Evolutionary conservation across 2,888 invertebrate genomes (phyloP).

Genomic region (Dione juno): DNA sequence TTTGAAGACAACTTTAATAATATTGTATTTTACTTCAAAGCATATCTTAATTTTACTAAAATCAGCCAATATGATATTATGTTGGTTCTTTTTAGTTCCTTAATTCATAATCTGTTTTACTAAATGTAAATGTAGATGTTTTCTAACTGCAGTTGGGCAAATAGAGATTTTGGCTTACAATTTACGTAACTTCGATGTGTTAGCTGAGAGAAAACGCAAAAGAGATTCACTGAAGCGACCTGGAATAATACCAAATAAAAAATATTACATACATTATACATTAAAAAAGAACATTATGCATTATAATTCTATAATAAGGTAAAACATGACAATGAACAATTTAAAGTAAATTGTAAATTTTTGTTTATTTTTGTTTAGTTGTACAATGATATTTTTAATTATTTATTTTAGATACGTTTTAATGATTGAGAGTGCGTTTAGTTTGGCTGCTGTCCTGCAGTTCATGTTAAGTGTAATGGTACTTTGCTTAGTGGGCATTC

Average conservation of each 20-base stretch:
- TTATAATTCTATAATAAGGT: constrained; percentile 76
- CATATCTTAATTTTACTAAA: no score
- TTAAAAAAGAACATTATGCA: constrained; percentile 73
- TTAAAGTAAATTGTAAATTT: no score
- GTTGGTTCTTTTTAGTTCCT: no score
- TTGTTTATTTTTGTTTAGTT: no score
- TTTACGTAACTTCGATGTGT: constrained; percentile 67
- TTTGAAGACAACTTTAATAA: no score
- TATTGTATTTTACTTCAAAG: no score
- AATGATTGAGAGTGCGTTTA: constrained; percentile 78
- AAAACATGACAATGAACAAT: no score
- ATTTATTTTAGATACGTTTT: constrained; percentile 74
- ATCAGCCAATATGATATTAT: no score
- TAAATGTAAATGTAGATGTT: neutral
- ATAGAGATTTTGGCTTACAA: constrained; percentile 77
- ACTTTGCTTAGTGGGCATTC: constrained; percentile 75
- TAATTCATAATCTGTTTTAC: no score
- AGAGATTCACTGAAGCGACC: constrained; percentile 52
- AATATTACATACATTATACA: constrained; percentile 56
- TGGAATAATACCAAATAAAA: constrained; percentile 46
- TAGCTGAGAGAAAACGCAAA: constrained; percentile 61
- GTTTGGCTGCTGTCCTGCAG: constrained; percentile 76
- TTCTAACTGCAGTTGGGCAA: constrained; percentile 72
- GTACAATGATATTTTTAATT: no score
- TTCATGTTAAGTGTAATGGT: constrained; percentile 82